A percentile compares a stretch with the other conserved stretches of the same genome.
Evolutionary conservation across 2,888 invertebrate species (phyloP).

Genomic region (Gasteruption jaculator): DNA sequence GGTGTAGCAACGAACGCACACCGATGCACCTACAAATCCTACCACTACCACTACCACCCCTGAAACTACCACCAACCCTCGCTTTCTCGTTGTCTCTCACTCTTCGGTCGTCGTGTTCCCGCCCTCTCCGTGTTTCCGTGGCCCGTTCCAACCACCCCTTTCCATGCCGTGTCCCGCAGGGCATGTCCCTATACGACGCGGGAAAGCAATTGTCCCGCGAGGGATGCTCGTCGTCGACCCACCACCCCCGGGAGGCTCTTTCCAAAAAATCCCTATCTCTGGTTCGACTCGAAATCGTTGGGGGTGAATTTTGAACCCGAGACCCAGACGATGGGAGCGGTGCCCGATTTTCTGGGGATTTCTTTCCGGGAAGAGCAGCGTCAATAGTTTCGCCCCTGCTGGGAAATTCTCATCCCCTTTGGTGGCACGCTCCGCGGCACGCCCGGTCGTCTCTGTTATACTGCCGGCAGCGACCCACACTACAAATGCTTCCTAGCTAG

Average conservation of each 20-base stretch:
- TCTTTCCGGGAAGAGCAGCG: constrained; percentile 25
- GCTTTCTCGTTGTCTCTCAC: constrained; percentile 17
- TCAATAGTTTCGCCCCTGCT: constrained; percentile 40
- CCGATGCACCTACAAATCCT: constrained; percentile 6
- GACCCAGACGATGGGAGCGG: background rate
- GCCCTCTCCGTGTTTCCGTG: constrained; percentile 50
- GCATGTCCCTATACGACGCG: constrained; percentile 43
- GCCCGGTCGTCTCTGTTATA: constrained; percentile 51
- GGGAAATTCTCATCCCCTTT: constrained; percentile 50
- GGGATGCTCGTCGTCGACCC: constrained; percentile 4
- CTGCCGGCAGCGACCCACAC: constrained; percentile 46
- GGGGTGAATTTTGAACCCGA: background rate
- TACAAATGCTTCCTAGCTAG: constrained; percentile 1
- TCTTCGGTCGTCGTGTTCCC: constrained; percentile 40
- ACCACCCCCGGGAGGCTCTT: accelerated
- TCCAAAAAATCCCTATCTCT: constrained; percentile 33
- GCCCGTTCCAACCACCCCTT: constrained; percentile 50
- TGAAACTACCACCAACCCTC: constrained; percentile 29
- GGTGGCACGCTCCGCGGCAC: constrained; percentile 53
- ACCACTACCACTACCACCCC: constrained; percentile 6
- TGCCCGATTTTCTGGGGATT: constrained; percentile 28
- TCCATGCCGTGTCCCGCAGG: constrained; percentile 49
- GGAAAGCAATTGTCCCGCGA: constrained; percentile 33
- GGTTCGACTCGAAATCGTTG: background rate
- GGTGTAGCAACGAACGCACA: constrained; percentile 13